Evolutionary conservation across 2,113 vertebrate species (phyloP), one percentile per base, ranked within the genome.

Genomic region (Xiphophorus couchianus): DNA sequence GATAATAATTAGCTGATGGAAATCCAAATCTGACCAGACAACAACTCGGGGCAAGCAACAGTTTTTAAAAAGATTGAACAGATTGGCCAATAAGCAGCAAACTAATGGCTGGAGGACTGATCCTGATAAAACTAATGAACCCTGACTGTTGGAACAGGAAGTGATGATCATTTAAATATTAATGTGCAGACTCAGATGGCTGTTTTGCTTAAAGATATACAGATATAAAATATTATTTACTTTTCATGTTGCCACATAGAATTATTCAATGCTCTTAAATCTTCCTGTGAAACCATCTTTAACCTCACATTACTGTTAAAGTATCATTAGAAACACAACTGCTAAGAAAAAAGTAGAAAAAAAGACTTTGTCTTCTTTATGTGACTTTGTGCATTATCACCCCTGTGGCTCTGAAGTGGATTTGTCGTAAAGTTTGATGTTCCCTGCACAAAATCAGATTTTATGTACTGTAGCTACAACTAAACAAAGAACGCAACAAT

Each of bases 401-500:
- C 65, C 65, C 33, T 7, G 64, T 62, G 51, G 69, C 80, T 82
- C 74, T 15, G 48, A 51, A 76, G 72, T 42, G 42, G 37, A 48
- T 74, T 68, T 69, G 39, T 78, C 58, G 77, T 72, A 70, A 87
- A 81, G 80, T 69, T 29, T 19, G 66, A 75, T 66, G 51, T 84
- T 77, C 33, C 63, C 60, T 4, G 5, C 44, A 51, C 70, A 79
- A 72, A 68, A 77, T 65, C 62, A 71, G 58, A 83, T 71, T 80
- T 85, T 79, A 85, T 89, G 65, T 76, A 76, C 63, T 86, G 63
- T 35, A 73, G 62, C 42, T 78, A 64, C 76, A 82, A 67, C 74
- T 69, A 82, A 88, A 73, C 74, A 86, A 79, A 86, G 10, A 78
- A 76, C 39, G 33, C 73, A 73, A 84, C 62, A 78, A n/a, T 76